These are phyloP conservation scores for Phaedon cochleariae DNA, from an alignment of 2,888 invertebrate genomes.

Conservation along the genomic window DNA sequence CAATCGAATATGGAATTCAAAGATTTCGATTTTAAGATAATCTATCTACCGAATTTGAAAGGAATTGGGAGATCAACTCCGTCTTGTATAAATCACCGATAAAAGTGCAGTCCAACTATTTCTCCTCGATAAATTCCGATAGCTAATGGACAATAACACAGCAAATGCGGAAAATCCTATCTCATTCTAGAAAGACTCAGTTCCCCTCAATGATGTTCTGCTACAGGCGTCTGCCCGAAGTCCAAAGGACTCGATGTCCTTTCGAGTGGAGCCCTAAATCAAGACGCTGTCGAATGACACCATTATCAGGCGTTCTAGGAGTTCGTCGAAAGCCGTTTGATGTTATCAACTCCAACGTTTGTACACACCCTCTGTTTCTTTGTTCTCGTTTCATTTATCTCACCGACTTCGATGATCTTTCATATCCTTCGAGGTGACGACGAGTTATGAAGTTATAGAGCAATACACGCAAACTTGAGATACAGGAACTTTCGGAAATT, in stretches of 20 bases:
- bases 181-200: not conserved
- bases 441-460: too few relatives aligned
- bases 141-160: not conserved
- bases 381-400: slow-evolving; percentile 50
- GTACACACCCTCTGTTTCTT: slow-evolving; percentile 53
- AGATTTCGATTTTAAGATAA: too few relatives aligned
- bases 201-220: not conserved
- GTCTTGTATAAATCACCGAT: too few relatives aligned
- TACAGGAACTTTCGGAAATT: too few relatives aligned
- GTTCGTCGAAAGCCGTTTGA: slow-evolving; percentile 51
- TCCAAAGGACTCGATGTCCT: slow-evolving; percentile 31
- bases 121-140: not conserved
- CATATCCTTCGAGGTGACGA: slow-evolving; percentile 48
- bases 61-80: too few relatives aligned
- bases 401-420: slow-evolving; percentile 48
- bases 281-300: slow-evolving; percentile 55
- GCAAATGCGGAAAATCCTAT: not conserved
- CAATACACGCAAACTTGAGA: too few relatives aligned
- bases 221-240: slow-evolving; percentile 16
- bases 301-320: slow-evolving; percentile 53
- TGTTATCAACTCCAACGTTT: slow-evolving; percentile 53
- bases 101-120: slow-evolving; percentile 14
- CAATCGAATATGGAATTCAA: too few relatives aligned
- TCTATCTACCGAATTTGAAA: too few relatives aligned
- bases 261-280: slow-evolving; percentile 51